Conservation (phyloP, 2,888 invertebrate species). For the Hybos culiciformis region DNA sequence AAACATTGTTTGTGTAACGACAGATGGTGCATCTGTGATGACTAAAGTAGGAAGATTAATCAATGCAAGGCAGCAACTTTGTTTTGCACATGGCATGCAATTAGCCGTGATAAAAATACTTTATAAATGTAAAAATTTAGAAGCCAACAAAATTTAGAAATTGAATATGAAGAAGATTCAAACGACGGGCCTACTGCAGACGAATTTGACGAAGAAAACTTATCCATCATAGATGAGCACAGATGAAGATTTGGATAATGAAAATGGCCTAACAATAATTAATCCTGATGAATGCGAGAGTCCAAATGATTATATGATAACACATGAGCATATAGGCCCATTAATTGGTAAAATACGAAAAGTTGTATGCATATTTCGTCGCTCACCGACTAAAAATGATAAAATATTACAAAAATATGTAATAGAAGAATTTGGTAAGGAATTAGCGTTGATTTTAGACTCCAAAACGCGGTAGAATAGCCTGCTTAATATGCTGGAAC, state of each 20-base stretch:
- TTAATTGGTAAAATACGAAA: conserved; percentile 1
- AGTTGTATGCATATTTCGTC: not conserved
- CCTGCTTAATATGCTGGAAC: conserved; percentile 11
- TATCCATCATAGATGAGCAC: not conserved
- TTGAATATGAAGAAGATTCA: no score
- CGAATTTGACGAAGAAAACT: not conserved
- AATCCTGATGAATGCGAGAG: no score
- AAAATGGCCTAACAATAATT: not conserved
- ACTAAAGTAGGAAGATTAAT: not conserved
- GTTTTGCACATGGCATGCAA: not conserved
- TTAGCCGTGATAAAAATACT: not conserved
- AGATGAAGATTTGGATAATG: not conserved
- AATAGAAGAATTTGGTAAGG: conserved; percentile 8
- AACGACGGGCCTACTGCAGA: no score
- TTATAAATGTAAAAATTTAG: no score
- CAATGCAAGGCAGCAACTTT: not conserved
- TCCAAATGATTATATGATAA: no score
- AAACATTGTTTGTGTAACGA: not conserved
- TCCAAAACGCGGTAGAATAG: conserved; percentile 13
- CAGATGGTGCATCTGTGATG: not conserved
- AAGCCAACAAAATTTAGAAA: no score
- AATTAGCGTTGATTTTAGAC: conserved; percentile 10
- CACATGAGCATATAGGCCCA: not conserved
- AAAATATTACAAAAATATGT: conserved; percentile 8
- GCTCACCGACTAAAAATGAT: conserved; percentile 7